Base-by-base conservation (phyloP, 2,888 invertebrate species). In the Cheilosia grossa region DNA sequence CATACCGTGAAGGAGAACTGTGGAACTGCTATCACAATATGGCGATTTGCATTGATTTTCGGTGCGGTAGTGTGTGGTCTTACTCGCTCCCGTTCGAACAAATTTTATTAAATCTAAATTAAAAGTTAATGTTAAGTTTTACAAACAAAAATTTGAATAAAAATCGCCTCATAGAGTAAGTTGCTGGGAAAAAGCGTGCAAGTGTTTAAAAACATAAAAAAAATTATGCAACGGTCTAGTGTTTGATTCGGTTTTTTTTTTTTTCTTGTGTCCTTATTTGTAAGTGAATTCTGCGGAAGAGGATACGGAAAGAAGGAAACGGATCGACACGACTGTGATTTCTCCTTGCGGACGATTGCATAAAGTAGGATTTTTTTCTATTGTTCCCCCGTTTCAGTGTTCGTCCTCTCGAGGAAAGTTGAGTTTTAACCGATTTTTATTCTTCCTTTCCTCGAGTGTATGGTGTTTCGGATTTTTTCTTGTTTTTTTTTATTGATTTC, bases 1-100 rank as follows among this genome's bases (percentile, higher is more conserved):
- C 49, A 49, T 49, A 13, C 51, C 24, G 49, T 3, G 13, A 78
- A 51, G 63, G 72, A 80, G 64, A 82, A 82, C 75, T 49, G 37
- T 37, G 61, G 66, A 72, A 78, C 78, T 82, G 69, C 86, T 72
- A 87, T 86, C 87, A 37, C 37, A 88, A 88, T 87, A 88, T 88
- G 88, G 88, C 87, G 88, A 87, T 88, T 86, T 82, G 88, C 88
- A 88, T 88, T 88, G 87, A 88, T 88, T 88, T 88, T 88, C 87
- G 82, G 87, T 87, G 77, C 87, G 87, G 87, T 82, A 85, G 81
- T 81, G 81, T 85, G 72, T 74, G 85, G 59, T 80, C 61, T 67
- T 56, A 80, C 69, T 56, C 56, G 70, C 66, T 72, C 49, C 80
- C 64, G 66, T 79, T 79, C 54, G 75, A 83, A 74, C 73, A 73